Evolutionary conservation across 2,113 vertebrate genomes (phyloP).

Genomic region (Nibea albiflora): DNA sequence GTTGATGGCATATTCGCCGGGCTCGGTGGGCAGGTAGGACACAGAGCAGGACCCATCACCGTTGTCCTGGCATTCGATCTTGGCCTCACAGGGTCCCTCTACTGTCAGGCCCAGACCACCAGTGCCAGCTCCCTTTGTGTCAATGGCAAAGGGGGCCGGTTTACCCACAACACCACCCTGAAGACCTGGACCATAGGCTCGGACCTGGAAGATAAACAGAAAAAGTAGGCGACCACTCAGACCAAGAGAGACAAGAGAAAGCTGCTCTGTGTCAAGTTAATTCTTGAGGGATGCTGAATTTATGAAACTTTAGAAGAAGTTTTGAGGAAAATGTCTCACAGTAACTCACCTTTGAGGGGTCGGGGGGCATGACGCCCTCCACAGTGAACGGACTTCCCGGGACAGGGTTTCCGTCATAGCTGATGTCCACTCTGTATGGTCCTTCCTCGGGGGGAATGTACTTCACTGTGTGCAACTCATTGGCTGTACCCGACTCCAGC

Average conservation of each 20-base stretch:
- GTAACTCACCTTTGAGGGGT: slow-evolving; percentile 89
- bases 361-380: slow-evolving; percentile 91
- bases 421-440: slow-evolving; percentile 90
- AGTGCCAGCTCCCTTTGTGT: slow-evolving; percentile 92
- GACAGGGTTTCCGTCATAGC: slow-evolving; percentile 91
- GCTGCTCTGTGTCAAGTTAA: no score
- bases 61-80: slow-evolving; percentile 94
- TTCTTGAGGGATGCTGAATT: no score
- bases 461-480: slow-evolving; percentile 86
- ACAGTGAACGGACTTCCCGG: slow-evolving; percentile 92
- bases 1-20: slow-evolving; percentile 92
- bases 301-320: neutral
- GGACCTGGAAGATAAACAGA: slow-evolving; percentile 78
- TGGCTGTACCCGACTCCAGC: slow-evolving; percentile 84
- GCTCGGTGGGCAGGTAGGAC: slow-evolving; percentile 92
- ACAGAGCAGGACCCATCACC: slow-evolving; percentile 93
- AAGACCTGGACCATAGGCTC: slow-evolving; percentile 91
- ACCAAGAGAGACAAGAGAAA: neutral
- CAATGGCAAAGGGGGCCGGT: slow-evolving; percentile 92
- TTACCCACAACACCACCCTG: slow-evolving; percentile 90
- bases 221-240: no score
- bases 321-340: neutral
- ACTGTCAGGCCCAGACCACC: slow-evolving; percentile 92
- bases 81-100: slow-evolving; percentile 93
- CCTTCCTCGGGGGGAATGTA: slow-evolving; percentile 94